Evolutionary conservation across 1,140 invertebrate genomes (phyloP).

Genomic region (Gonatopus flavifemur): DNA sequence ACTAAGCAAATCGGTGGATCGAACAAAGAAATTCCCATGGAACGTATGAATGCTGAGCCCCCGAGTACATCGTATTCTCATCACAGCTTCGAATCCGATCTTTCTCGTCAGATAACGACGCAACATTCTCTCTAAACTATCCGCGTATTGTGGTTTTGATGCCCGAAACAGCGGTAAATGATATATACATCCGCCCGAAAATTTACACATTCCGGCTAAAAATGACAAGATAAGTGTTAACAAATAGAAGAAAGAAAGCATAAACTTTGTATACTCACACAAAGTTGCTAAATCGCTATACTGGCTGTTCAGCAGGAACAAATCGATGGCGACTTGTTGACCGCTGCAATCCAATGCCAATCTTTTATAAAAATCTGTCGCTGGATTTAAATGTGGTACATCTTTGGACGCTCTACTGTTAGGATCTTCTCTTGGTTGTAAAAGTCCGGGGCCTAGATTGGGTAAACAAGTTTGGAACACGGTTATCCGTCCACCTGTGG

Average conservation of each 20-base stretch:
- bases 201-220: conserved; percentile 88
- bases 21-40: conserved; percentile 99
- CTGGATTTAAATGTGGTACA: conserved; percentile 83
- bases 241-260: background rate
- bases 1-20: conserved; percentile 94
- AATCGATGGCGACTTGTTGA: conserved; percentile 93
- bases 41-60: conserved; percentile 96
- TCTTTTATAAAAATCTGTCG: conserved; percentile 98
- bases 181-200: conserved; percentile 91
- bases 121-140: conserved; percentile 77
- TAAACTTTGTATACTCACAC: conserved; percentile 65
- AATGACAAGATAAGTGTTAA: conserved; percentile 1
- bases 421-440: conserved; percentile 83
- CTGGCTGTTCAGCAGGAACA: conserved; percentile 92
- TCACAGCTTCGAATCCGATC: conserved; percentile 98
- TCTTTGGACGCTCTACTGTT: conserved; percentile 80
- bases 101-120: conserved; percentile 92
- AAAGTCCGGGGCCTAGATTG: conserved; percentile 84
- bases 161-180: conserved; percentile 90
- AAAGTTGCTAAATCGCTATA: conserved; percentile 94
- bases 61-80: conserved; percentile 93
- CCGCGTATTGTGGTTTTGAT: conserved; percentile 69
- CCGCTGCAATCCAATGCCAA: conserved; percentile 94
- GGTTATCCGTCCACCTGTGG: conserved; percentile 93
- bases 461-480: conserved; percentile 92